Conservation (phyloP, 2,113 vertebrate genomes). For the cattle (Bos taurus) region ARS-UCD2.0 NC_037354.1:39780501-39781000, state of each 20-base stretch:
- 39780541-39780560: neutral
- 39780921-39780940: neutral
- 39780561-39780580: neutral
- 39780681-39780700: slow-evolving; percentile 3
- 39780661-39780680: neutral
- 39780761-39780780: neutral
- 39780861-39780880: neutral
- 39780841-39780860: neutral
- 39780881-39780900: neutral
- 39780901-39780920: neutral
- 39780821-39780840: neutral
- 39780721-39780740: slow-evolving; percentile 3
- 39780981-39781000: neutral
- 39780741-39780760: neutral
- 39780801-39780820: neutral
- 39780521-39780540: neutral
- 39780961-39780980: neutral
- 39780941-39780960: neutral
- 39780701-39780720: neutral
- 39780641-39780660: neutral
- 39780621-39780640: neutral
- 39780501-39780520: neutral
- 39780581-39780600: neutral
- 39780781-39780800: neutral
- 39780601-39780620: neutral